Base-by-base conservation (phyloP, 2,113 vertebrate genomes). In the Thalassarche chlororhynchos region DNA sequence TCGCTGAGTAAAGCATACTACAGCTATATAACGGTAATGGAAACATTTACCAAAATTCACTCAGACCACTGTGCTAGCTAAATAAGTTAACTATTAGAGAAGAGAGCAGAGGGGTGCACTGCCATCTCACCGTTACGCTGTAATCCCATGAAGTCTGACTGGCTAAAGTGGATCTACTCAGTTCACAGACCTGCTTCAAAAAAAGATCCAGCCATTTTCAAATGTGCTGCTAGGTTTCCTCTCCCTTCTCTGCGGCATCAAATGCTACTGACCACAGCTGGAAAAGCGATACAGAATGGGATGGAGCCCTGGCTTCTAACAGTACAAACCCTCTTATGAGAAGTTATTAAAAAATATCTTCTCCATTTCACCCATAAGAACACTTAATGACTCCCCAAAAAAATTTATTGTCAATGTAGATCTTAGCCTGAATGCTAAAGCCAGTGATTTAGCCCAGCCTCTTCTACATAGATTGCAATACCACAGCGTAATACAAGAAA, bases 361-460 rank as follows among this genome's bases (percentile, higher is more conserved):
- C 21, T 18, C 36, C 24, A 28, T 47, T 96, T 86, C 87, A 57
- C 29, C 34, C 5, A 1, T 54, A 68, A 77, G 49, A 93, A 51
- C 34, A 57, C 9, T 51, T 88, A 47, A 51, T 26, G 38, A 49
- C 46, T 75, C 20, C 13, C 49, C 5, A 0, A 0, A 40, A 79
- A 86, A 62, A 28, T 2, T 15, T 34, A 29, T 8, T 47, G 4
- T 61, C 64, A 52, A 0, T 0, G 0, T 24, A 77, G n/a, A 68
- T 38, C 40, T 77, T 32, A 32, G 10, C 8, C 64, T 84, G 49
- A 83, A 77, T 25, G 17, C 9, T 38, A 64, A 58, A 93, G 12
- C 3, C 71, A 75, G 38, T 14, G 31, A 91, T 49, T 42, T 70
- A 69, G 24, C 18, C 47, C 47, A 76, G 54, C 12, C 20, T 84